These are phyloP conservation scores for Pocota personata DNA, from an alignment of 2,888 invertebrate species.

Conservation along the genomic window DNA sequence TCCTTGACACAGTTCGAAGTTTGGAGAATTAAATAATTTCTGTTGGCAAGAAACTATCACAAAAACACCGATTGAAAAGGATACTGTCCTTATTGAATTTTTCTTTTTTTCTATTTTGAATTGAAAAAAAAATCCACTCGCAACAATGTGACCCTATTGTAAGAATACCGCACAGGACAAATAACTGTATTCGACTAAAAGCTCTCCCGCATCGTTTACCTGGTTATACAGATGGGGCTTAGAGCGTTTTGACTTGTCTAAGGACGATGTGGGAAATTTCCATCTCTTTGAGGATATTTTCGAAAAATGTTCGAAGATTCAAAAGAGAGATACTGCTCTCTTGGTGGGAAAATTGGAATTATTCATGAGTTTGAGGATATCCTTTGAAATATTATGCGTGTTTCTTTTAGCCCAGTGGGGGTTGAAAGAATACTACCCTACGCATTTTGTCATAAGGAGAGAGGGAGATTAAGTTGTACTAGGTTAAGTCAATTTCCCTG, in stretches of 20 bases:
- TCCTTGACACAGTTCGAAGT: slow-evolving; percentile 50
- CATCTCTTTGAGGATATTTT: slow-evolving; percentile 19
- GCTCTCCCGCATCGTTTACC: slow-evolving; percentile 80
- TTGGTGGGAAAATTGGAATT: not conserved
- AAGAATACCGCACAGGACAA: slow-evolving; percentile 79
- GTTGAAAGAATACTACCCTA: not conserved
- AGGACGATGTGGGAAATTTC: slow-evolving; percentile 51
- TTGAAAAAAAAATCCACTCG: not conserved
- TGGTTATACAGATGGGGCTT: slow-evolving; percentile 77
- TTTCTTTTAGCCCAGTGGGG: not conserved
- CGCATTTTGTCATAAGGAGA: not conserved
- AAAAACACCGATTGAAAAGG: slow-evolving; percentile 2
- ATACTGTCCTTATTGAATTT: slow-evolving; percentile 16
- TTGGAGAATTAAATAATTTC: not conserved
- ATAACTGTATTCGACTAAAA: slow-evolving; percentile 81
- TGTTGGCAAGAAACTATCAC: slow-evolving; percentile 10
- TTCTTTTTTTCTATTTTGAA: not conserved
- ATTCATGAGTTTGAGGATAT: slow-evolving; percentile 16
- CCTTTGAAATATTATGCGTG: slow-evolving; percentile 13
- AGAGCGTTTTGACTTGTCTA: slow-evolving; percentile 28
- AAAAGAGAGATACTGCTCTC: slow-evolving; percentile 5
- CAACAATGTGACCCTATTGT: slow-evolving; percentile 4
- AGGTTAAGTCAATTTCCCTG: not conserved
- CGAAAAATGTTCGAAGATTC: slow-evolving; percentile 7
- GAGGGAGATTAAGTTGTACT: not conserved